Evolutionary conservation across 1,140 invertebrate genomes (phyloP), one percentile per base, ranked within the genome.

Genomic region (Calliopsis andreniformis): DNA sequence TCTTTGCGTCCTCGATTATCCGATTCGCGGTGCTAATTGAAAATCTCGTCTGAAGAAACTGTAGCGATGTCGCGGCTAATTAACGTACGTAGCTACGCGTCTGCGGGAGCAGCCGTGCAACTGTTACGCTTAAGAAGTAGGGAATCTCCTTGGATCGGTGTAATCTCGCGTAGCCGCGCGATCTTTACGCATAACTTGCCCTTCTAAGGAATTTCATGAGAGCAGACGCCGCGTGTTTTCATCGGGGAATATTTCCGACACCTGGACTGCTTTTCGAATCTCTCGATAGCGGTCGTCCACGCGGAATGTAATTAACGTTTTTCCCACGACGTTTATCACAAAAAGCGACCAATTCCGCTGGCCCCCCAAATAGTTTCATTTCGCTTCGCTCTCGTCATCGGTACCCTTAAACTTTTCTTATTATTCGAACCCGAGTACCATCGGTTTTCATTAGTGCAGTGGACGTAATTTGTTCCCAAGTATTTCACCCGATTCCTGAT

Each of bases 291-390:
- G 62, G 66, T 78, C 83, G 80, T 86, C 87, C 84, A 81, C 86
- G 83, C 81, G 82, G 84, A 91, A 89, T 86, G 87, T 87, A 91
- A 91, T 91, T 91, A 91, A 90, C 80, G 84, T 70, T 85, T 72
- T 53, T 35, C 20, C n/a, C 76, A 76, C 76, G 78, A 75, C 85
- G 86, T 88, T 89, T 83, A 85, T 89, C 88, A 84, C 84, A 88
- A 89, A 89, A 89, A 87, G 80, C 58, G 68, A 85, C 28, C 59
- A 25, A 79, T 70, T 79, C 72, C 66, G 30, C 62, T 18, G 43
- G 16, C 49, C 25, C 30, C 35, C 12, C 35, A 35, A 43, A 14
- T 12, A 10, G 5, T 43, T 28, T 43, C 35, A 42, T 58, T 63
- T 49, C 62, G 39, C 35, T 39, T 16, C 61, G 49, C 47, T 28